Percentiles rank a stretch among this genome's conserved stretches.
Evolutionary conservation across 2,888 invertebrate species (phyloP).

Genomic region (Leptopilina myrica): DNA sequence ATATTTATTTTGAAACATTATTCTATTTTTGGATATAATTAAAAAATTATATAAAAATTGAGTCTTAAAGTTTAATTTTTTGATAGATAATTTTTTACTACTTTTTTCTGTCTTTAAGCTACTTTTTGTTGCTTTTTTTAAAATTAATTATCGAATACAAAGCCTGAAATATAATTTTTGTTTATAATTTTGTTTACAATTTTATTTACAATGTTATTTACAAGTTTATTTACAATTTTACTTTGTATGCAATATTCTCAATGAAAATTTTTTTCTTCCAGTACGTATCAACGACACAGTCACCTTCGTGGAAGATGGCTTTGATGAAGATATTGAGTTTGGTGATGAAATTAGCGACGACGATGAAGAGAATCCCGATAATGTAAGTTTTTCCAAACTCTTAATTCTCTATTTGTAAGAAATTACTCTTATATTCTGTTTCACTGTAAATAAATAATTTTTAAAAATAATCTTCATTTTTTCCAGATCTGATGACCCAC

Average conservation of each 20-base stretch:
- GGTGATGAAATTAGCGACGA: constrained; percentile 96
- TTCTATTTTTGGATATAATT: neutral
- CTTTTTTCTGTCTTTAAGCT: too few relatives aligned
- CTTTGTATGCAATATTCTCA: too few relatives aligned
- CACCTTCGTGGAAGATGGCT: constrained; percentile 95
- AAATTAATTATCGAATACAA: too few relatives aligned
- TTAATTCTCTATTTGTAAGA: neutral
- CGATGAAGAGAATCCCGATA: constrained; percentile 84
- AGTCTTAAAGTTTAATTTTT: too few relatives aligned
- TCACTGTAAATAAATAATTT: constrained; percentile 36
- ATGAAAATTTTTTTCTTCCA: constrained; percentile 61
- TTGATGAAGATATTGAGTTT: constrained; percentile 98
- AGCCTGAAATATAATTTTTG: too few relatives aligned
- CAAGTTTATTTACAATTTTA: too few relatives aligned
- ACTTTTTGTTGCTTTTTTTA: too few relatives aligned
- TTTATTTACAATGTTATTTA: too few relatives aligned
- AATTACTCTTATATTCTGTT: neutral
- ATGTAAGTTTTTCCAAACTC: constrained; percentile 68
- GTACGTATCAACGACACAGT: constrained; percentile 98
- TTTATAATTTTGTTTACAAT: too few relatives aligned
- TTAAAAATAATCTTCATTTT: neutral
- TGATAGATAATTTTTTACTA: too few relatives aligned
- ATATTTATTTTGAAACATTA: too few relatives aligned
- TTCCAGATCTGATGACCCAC: constrained; percentile 69
- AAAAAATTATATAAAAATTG: neutral